phyloP scores from a whole-genome alignment of 2,797 vertebrate species.

The Sciurus vulgaris region DNA sequence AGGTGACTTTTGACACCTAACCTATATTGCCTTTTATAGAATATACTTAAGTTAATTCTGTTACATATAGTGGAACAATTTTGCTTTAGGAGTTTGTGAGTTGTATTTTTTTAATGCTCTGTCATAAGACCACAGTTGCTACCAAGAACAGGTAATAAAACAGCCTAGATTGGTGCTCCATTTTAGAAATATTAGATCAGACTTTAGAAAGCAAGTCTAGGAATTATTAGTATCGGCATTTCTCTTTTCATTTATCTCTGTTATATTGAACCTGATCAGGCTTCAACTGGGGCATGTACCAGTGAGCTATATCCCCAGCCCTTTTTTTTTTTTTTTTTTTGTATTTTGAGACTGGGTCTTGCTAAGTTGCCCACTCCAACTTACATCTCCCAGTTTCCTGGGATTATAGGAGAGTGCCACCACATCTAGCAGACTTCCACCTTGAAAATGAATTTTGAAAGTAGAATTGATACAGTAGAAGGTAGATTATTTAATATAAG shows the following conservation, averaged over 20 bases:
- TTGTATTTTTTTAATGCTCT: constrained; percentile 18
- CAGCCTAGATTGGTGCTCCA: neutral
- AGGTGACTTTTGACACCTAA: neutral
- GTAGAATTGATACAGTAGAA: constrained; percentile 6
- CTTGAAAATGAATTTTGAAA: constrained; percentile 63
- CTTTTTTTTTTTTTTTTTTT: too few species aligned
- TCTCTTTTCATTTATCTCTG: neutral
- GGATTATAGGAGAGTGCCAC: too few species aligned
- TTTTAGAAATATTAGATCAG: neutral
- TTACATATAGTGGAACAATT: neutral
- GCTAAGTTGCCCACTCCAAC: too few species aligned
- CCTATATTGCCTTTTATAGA: neutral
- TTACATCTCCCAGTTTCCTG: too few species aligned
- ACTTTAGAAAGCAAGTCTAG: constrained; percentile 4
- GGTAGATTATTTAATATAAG: constrained; percentile 28
- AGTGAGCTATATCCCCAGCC: too few species aligned
- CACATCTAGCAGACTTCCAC: neutral
- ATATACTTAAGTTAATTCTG: neutral
- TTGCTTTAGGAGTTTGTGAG: neutral
- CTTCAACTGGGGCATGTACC: neutral
- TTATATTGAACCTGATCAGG: constrained; percentile 39
- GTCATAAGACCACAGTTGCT: neutral
- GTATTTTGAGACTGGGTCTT: too few species aligned
- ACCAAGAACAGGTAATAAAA: neutral
- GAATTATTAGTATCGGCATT: neutral